phyloP scores from a whole-genome alignment of 2,113 vertebrate genomes.

The Columba janthina region DNA sequence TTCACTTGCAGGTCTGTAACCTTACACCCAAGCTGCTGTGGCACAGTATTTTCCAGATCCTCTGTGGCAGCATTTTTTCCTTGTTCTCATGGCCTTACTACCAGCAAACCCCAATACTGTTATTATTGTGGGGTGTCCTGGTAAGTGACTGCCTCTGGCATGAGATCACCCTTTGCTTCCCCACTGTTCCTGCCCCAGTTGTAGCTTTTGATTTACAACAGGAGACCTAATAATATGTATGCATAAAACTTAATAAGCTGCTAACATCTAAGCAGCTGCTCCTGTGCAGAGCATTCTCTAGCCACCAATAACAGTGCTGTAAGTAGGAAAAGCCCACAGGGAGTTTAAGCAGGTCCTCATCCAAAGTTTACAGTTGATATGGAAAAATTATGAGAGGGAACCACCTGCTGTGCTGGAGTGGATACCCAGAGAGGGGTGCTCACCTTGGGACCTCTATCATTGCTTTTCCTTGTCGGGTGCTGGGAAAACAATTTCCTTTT shows the following conservation, averaged over 20 bases:
- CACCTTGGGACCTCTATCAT: background rate
- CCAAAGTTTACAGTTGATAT: background rate
- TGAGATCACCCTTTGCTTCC: background rate
- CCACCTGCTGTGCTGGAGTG: background rate
- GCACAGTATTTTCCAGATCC: background rate
- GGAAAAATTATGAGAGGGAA: background rate
- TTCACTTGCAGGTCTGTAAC: background rate
- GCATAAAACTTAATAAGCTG: background rate
- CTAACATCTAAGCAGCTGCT: background rate
- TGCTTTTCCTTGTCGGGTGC: background rate
- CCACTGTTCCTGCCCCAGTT: background rate
- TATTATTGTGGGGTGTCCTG: background rate
- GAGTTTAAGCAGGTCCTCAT: background rate
- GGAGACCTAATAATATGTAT: background rate
- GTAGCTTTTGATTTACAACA: background rate
- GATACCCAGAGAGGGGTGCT: fast-evolving
- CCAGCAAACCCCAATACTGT: background rate
- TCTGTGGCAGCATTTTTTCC: background rate
- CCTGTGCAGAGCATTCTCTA: background rate
- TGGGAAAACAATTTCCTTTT: background rate
- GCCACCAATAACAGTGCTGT: background rate
- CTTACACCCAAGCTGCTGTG: background rate
- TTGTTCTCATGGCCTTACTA: background rate
- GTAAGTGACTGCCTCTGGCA: background rate
- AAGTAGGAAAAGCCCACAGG: background rate